Conservation (phyloP, 1,140 invertebrate genomes). For the Neocloeon triangulifer region DNA sequence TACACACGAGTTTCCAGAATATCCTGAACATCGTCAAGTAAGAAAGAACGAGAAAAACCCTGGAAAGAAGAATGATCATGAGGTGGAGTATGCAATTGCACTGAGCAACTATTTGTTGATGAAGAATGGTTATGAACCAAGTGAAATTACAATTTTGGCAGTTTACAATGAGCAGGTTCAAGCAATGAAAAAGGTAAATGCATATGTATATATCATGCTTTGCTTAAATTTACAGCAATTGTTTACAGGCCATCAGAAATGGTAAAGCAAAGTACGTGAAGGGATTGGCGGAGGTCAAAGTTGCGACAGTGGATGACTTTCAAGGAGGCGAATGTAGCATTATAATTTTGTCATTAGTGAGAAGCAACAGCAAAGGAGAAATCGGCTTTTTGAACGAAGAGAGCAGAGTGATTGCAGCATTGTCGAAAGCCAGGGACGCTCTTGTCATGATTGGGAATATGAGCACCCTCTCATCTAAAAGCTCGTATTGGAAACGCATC, state of each 20-base stretch:
- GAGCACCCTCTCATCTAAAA: slow-evolving; percentile 9
- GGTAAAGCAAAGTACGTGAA: slow-evolving; percentile 5
- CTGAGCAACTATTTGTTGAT: background rate
- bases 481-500: slow-evolving; percentile 26
- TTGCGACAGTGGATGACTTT: slow-evolving; percentile 56
- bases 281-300: slow-evolving; percentile 20
- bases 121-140: background rate
- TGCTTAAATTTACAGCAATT: background rate
- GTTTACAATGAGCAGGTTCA: background rate
- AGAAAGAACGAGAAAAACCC: too few species aligned
- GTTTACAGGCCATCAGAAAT: slow-evolving; percentile 4
- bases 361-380: slow-evolving; percentile 39
- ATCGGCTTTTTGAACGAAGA: slow-evolving; percentile 54
- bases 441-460: slow-evolving; percentile 34
- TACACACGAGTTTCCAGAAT: slow-evolving; percentile 19
- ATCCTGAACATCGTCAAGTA: slow-evolving; percentile 23
- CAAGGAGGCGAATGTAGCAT: slow-evolving; percentile 75
- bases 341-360: slow-evolving; percentile 57
- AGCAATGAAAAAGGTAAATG: slow-evolving; percentile 1
- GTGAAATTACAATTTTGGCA: slow-evolving; percentile 4
- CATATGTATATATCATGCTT: slow-evolving; percentile 1
- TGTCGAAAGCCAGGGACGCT: slow-evolving; percentile 57
- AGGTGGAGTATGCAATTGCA: too few species aligned
- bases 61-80: too few species aligned
- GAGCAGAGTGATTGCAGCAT: slow-evolving; percentile 63